Percentiles rank a stretch among this genome's conserved stretches.
Conservation (phyloP, 2,888 invertebrate species). For the Theristus sp. region DNA sequence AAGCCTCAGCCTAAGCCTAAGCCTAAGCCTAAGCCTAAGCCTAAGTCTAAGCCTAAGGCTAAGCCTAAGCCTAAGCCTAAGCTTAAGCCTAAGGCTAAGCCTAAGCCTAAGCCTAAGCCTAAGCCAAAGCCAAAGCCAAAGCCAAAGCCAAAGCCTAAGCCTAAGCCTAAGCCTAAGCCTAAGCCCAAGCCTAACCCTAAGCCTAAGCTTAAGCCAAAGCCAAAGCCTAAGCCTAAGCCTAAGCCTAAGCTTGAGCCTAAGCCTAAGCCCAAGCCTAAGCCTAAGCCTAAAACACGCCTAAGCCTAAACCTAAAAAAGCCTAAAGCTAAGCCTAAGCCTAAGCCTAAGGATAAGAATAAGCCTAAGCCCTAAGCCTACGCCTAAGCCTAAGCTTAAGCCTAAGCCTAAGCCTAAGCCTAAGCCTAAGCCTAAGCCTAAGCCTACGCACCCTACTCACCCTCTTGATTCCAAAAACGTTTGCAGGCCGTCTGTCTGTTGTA, state of each 20-base stretch:
- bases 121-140: background rate
- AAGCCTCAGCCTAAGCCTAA: too few species aligned
- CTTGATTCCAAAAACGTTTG: too few species aligned
- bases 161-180: constrained; percentile 1
- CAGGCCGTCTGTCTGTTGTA: too few species aligned
- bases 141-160: background rate
- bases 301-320: too few species aligned
- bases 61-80: constrained; percentile 1
- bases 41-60: constrained; percentile 1
- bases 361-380: too few species aligned
- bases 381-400: too few species aligned
- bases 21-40: constrained; percentile 1
- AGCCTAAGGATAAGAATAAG: too few species aligned
- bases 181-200: constrained; percentile 1
- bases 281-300: too few species aligned
- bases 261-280: constrained; percentile 2
- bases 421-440: constrained; percentile 3
- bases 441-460: too few species aligned
- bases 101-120: constrained; percentile 1
- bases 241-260: constrained; percentile 1
- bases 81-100: constrained; percentile 1
- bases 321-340: constrained; percentile 2
- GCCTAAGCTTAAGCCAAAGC: background rate
- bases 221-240: background rate
- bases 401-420: constrained; percentile 1